Evolutionary conservation across 2,888 invertebrate genomes (phyloP).

Genomic region (Phania funesta): DNA sequence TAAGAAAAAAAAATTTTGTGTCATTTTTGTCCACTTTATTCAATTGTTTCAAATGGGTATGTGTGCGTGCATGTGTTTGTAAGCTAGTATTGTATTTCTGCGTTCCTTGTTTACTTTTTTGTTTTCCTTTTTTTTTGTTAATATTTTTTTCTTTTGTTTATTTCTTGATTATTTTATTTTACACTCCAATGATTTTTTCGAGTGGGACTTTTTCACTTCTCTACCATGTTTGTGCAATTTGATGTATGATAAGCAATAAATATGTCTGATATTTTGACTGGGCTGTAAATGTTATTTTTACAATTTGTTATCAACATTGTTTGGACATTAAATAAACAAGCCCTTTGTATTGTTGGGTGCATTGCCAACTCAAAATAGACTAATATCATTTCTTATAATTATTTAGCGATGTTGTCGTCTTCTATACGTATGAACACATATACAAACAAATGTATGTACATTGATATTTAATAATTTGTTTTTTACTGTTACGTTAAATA

Average conservation of each 20-base stretch:
- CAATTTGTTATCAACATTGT: not conserved
- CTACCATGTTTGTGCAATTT: constrained; percentile 64
- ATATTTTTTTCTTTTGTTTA: constrained; percentile 15
- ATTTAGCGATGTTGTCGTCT: no score
- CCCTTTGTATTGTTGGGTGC: not conserved
- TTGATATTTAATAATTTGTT: no score
- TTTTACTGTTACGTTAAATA: no score
- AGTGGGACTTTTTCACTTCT: not conserved
- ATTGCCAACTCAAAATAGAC: constrained; percentile 26
- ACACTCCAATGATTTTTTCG: constrained; percentile 58
- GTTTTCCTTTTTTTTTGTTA: constrained; percentile 6
- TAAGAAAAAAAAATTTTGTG: constrained; percentile 36
- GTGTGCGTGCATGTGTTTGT: not conserved
- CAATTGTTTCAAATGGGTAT: constrained; percentile 51
- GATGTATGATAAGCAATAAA: constrained; percentile 71
- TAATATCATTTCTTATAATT: no score
- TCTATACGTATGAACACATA: no score
- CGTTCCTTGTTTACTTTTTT: not conserved
- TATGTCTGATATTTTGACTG: constrained; percentile 63
- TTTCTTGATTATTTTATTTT: constrained; percentile 59
- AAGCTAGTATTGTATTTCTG: not conserved
- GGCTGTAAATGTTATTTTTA: constrained; percentile 9
- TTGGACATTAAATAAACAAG: constrained; percentile 5
- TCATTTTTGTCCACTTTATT: constrained; percentile 55
- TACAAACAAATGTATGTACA: no score